phyloP scores from a whole-genome alignment of 2,113 vertebrate genomes.

The Castor canadensis region DNA sequence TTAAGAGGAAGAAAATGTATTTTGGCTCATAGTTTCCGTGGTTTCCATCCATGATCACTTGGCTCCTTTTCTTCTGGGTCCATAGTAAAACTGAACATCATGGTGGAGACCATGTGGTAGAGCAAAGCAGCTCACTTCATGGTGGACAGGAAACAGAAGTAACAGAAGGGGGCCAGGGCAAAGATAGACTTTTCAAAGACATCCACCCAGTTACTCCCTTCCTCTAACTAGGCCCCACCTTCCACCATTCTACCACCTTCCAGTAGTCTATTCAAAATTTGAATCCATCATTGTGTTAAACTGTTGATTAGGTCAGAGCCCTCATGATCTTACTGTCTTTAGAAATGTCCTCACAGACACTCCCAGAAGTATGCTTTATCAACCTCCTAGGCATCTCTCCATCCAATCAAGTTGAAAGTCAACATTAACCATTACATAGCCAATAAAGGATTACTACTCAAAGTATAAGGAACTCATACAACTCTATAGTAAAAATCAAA shows the following conservation, averaged over 20 bases:
- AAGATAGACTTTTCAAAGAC: neutral
- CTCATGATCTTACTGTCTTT: neutral
- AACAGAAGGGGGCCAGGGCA: neutral
- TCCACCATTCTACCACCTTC: neutral
- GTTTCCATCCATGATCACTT: too few relatives aligned
- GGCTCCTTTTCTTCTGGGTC: neutral
- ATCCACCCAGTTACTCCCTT: neutral
- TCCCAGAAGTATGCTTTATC: neutral
- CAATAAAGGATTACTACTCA: neutral
- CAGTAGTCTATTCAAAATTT: neutral
- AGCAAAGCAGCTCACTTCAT: neutral
- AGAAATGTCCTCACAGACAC: neutral
- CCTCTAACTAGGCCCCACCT: neutral
- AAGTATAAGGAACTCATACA: neutral
- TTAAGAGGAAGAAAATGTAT: too few relatives aligned
- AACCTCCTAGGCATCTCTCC: neutral
- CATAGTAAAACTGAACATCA: neutral
- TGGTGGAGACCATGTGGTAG: neutral
- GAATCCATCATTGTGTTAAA: neutral
- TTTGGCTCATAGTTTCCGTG: too few relatives aligned
- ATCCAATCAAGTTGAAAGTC: neutral
- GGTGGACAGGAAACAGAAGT: neutral
- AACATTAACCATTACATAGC: neutral
- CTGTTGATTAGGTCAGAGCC: neutral
- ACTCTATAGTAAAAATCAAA: neutral